phyloP scores from a whole-genome alignment of 2,113 vertebrate species.

The Xenus cinereus region DNA sequence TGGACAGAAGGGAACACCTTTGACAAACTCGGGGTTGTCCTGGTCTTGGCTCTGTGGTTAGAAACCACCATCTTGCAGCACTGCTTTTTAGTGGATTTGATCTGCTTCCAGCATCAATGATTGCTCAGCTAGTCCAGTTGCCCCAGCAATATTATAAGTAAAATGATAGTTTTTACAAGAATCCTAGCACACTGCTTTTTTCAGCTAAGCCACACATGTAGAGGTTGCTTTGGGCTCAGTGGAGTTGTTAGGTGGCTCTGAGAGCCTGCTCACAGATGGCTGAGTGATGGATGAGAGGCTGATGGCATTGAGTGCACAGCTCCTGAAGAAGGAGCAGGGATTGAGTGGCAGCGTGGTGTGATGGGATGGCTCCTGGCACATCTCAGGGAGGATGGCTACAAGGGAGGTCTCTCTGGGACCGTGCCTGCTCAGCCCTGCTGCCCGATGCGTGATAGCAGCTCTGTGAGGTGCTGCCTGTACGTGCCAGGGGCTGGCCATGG shows the following conservation, averaged over 20 bases:
- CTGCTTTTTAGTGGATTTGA: neutral
- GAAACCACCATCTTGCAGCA: neutral
- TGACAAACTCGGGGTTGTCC: rapidly evolving
- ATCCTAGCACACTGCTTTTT: neutral
- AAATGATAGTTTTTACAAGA: neutral
- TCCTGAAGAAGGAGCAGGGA: too few relatives aligned
- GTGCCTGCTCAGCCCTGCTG: neutral
- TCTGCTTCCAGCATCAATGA: neutral
- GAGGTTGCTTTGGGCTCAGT: neutral
- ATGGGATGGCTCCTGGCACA: neutral
- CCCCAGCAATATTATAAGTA: neutral
- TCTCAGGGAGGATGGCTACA: rapidly evolving
- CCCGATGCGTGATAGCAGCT: rapidly evolving
- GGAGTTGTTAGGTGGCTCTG: neutral
- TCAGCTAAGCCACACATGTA: neutral
- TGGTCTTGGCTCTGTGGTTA: neutral
- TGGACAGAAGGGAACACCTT: neutral
- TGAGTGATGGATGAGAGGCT: rapidly evolving
- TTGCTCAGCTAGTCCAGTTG: neutral
- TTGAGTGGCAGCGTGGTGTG: too few relatives aligned
- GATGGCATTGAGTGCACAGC: neutral
- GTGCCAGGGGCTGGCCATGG: rapidly evolving
- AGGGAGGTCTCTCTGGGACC: neutral
- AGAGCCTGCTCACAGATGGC: neutral
- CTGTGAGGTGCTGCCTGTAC: rapidly evolving